These are phyloP conservation scores for Perognathus longimembris DNA, from an alignment of 2,113 vertebrate genomes.

Conservation along the genomic window DNA sequence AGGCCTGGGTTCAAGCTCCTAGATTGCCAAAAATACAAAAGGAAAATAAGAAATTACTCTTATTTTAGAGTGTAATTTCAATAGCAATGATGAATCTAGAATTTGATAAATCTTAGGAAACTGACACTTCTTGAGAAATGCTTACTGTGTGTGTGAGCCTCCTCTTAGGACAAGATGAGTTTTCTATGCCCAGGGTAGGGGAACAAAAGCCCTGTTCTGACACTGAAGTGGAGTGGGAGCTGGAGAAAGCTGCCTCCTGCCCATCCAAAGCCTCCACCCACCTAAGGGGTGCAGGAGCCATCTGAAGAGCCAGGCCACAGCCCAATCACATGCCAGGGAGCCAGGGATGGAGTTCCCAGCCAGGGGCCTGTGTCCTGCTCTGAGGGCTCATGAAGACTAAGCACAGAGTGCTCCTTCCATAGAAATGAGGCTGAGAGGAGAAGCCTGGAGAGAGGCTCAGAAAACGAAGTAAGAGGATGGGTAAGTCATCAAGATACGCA, in stretches of 20 bases:
- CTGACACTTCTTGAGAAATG: neutral
- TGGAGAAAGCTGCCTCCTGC: neutral
- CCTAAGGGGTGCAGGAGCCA: neutral
- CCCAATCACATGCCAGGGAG: too few relatives aligned
- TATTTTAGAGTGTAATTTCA: neutral
- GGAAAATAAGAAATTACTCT: too few relatives aligned
- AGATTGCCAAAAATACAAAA: too few relatives aligned
- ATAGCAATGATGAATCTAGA: neutral
- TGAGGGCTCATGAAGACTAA: too few relatives aligned
- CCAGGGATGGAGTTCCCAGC: neutral
- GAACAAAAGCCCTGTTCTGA: neutral
- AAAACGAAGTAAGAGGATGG: too few relatives aligned
- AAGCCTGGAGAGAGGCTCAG: too few relatives aligned
- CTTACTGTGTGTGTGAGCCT: accelerated
- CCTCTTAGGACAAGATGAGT: neutral
- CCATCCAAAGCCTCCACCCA: too few relatives aligned
- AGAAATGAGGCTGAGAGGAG: too few relatives aligned
- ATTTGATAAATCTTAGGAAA: neutral
- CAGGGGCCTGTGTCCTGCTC: neutral
- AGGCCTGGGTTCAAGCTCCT: too few relatives aligned
- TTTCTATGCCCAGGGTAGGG: neutral
- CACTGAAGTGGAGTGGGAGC: neutral
- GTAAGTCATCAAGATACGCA: too few relatives aligned
- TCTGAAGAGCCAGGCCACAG: too few relatives aligned
- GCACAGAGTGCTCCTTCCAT: too few relatives aligned